Base-by-base conservation (phyloP, 2,888 invertebrate species). In the Drosophila emarginata region DNA sequence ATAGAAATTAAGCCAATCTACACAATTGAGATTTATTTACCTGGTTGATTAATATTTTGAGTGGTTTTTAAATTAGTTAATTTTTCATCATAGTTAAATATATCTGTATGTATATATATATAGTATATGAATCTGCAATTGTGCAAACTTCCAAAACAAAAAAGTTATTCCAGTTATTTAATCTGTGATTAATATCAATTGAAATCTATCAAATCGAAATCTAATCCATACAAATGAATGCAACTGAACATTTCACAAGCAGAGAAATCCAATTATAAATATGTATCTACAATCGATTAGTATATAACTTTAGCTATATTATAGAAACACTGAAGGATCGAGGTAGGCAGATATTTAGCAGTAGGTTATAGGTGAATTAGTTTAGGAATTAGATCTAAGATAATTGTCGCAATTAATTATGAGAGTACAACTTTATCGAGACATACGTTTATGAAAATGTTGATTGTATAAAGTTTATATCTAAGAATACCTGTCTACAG, bases 321-420 rank as follows among this genome's bases (percentile, higher is more conserved):
- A 74, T 59, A 63, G 36, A 62, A 76, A 73, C 85, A 87, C 87
- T 87, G 87, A 75, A 67, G 74, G 72, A 81, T 78, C 71, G 74
- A 78, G 87, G 82, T 78, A 76, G 87, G 80, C 82, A 78, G 87
- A 79, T 79, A 66, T 87, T 87, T 88, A 79, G 87, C 87, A 87
- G 87, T 85, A 85, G 85, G 85, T 82, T 51, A 73, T 75, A 78
- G 77, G 76, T 64, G 60, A 71, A 67, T 77, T 86, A 85, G 76
- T 50, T 23, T 52, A 4, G 4, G 87, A 86, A 76, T 78, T 67
- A 77, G 36, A 12, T 0, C 18, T 79, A 79, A 78, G 71, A 60
- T 61, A 56, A 76, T 61, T 32, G 82, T 87, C 76, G 77, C 85
- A 87, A 85, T 80, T 79, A 78, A 75, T 74, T 67, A 65, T 61